phyloP scores from a whole-genome alignment of 1,140 invertebrate species.

The Pseudachorutes palmiensis region DNA sequence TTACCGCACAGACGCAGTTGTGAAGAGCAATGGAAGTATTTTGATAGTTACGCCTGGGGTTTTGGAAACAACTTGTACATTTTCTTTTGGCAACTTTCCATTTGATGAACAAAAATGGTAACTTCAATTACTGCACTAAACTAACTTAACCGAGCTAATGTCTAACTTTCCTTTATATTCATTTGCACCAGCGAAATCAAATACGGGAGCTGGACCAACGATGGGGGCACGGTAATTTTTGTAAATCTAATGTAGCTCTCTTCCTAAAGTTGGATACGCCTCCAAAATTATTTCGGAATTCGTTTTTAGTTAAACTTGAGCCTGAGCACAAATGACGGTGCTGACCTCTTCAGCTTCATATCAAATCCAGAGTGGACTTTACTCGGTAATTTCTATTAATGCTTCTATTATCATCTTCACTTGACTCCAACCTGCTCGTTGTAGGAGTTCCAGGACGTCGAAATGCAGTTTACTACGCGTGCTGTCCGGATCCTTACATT shows the following conservation, averaged over 20 bases:
- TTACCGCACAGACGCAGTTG: not conserved
- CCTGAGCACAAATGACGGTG: slow-evolving; percentile 80
- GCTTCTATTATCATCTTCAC: not conserved
- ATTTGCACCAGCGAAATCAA: slow-evolving; percentile 74
- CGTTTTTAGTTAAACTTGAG: slow-evolving; percentile 70
- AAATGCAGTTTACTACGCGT: not conserved
- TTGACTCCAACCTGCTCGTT: no score
- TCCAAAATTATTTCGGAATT: no score
- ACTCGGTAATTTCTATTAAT: slow-evolving; percentile 56
- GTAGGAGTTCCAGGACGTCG: not conserved
- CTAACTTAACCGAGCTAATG: not conserved
- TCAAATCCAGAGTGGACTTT: slow-evolving; percentile 98
- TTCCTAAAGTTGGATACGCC: not conserved
- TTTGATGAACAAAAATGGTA: slow-evolving; percentile 92
- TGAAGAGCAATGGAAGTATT: slow-evolving; percentile 75
- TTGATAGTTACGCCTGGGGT: slow-evolving; percentile 91
- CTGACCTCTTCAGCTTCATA: slow-evolving; percentile 89
- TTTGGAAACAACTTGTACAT: slow-evolving; percentile 97
- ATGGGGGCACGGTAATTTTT: slow-evolving; percentile 73
- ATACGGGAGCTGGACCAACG: slow-evolving; percentile 96
- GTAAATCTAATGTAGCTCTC: not conserved
- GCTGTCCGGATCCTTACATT: slow-evolving; percentile 11
- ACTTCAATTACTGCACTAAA: not conserved
- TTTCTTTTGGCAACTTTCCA: slow-evolving; percentile 98
- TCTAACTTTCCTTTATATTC: not conserved